Percentiles rank a stretch among this genome's conserved stretches.
These are phyloP conservation scores for Actinia tenebrosa DNA, from an alignment of 64 coral and sea anemone species.

Conservation along the genomic window DNA sequence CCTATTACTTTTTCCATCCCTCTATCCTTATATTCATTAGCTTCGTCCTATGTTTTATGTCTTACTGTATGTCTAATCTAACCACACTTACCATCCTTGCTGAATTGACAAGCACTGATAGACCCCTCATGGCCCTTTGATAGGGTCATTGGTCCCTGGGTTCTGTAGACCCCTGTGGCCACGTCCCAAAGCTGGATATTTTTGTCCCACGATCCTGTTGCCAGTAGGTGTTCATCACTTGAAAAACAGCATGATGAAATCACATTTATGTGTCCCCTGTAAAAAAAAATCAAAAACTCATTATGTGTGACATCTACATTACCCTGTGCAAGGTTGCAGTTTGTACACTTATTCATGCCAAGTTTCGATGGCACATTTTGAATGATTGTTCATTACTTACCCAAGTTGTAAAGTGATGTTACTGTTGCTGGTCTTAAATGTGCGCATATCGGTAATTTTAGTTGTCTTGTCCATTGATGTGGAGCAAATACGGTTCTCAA, in stretches of 20 bases:
- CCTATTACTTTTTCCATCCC: too few species aligned
- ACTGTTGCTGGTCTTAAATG: constrained; percentile 60
- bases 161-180: constrained; percentile 86
- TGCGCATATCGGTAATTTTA: constrained; percentile 83
- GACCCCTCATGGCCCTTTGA: constrained; percentile 97
- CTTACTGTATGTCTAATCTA: too few species aligned
- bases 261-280: constrained; percentile 86
- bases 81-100: constrained; percentile 61
- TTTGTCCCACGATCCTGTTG: constrained; percentile 97
- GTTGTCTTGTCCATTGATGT: constrained; percentile 98
- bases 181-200: constrained; percentile 95
- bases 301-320: not conserved
- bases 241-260: constrained; percentile 82
- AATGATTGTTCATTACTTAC: constrained; percentile 30
- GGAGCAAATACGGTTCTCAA: constrained; percentile 73
- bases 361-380: too few species aligned
- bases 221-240: constrained; percentile 77
- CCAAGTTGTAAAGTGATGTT: constrained; percentile 63
- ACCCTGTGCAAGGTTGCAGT: too few species aligned
- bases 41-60: too few species aligned
- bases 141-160: constrained; percentile 79
- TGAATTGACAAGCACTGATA: constrained; percentile 88
- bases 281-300: not conserved
- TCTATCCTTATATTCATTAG: too few species aligned
- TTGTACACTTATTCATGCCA: too few species aligned